A percentile compares a stretch with the other conserved stretches of the same genome.
These are phyloP conservation scores for Diaphora mendica DNA, from an alignment of 2,888 invertebrate genomes.

Conservation along the genomic window DNA sequence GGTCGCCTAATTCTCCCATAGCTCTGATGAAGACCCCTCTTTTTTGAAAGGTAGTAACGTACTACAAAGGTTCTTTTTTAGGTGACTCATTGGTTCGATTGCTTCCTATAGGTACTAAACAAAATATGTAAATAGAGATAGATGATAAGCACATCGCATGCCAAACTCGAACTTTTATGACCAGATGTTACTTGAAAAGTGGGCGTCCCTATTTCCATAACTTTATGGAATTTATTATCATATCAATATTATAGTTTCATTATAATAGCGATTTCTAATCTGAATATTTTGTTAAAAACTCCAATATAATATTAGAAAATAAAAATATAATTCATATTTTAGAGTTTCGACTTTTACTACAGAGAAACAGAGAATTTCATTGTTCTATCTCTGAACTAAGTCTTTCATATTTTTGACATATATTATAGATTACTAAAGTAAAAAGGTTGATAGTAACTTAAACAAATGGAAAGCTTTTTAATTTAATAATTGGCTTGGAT, in stretches of 20 bases:
- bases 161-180: not conserved
- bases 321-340: no score
- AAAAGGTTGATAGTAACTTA: not conserved
- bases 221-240: not conserved
- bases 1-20: no score
- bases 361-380: not conserved
- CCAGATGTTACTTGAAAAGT: not conserved
- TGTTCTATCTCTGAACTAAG: not conserved
- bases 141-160: not conserved
- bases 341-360: no score
- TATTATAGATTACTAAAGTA: not conserved
- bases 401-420: not conserved
- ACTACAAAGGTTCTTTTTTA: no score
- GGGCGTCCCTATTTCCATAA: not conserved
- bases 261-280: not conserved
- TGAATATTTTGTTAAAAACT: not conserved
- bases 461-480: not conserved
- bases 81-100: no score
- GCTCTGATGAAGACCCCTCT: no score
- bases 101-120: no score
- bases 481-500: not conserved
- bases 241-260: not conserved
- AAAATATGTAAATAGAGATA: not conserved
- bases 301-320: no score
- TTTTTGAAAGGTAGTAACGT: no score